Conservation (phyloP, 2,888 invertebrate genomes). For the Nycteola revayana region DNA sequence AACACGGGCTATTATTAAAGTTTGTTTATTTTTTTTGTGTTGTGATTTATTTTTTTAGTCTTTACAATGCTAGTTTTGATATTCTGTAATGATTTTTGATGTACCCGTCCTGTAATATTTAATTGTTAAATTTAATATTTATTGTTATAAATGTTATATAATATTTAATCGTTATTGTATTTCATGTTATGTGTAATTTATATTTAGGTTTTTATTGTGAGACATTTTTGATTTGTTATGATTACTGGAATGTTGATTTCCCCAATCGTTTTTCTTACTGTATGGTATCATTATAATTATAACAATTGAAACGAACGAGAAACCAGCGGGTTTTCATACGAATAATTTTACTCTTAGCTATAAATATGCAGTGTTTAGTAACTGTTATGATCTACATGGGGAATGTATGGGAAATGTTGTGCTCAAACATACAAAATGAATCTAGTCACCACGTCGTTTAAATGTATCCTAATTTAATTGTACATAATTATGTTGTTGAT, state of each 20-base stretch:
- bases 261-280: slow-evolving; percentile 35
- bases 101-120: slow-evolving; percentile 9
- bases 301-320: slow-evolving; percentile 44
- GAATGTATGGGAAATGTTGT: slow-evolving; percentile 45
- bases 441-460: slow-evolving; percentile 54
- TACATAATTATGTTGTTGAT: slow-evolving; percentile 41
- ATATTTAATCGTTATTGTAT: slow-evolving; percentile 12
- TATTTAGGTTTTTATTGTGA: slow-evolving; percentile 19
- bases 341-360: slow-evolving; percentile 15
- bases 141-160: slow-evolving; percentile 7
- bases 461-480: slow-evolving; percentile 26
- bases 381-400: slow-evolving; percentile 38
- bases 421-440: slow-evolving; percentile 62
- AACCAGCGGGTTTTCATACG: slow-evolving; percentile 35
- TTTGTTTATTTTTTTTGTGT: slow-evolving; percentile 15
- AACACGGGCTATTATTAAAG: slow-evolving; percentile 12
- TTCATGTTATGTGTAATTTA: slow-evolving; percentile 10
- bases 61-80: slow-evolving; percentile 21
- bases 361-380: slow-evolving; percentile 30
- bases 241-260: slow-evolving; percentile 51
- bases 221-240: slow-evolving; percentile 11
- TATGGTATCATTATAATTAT: slow-evolving; percentile 58
- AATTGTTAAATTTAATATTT: not conserved
- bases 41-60: slow-evolving; percentile 13
- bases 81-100: slow-evolving; percentile 5